Evolutionary conservation across 1,140 invertebrate genomes (phyloP).

Genomic region (Lordiphosa stackelbergi): DNA sequence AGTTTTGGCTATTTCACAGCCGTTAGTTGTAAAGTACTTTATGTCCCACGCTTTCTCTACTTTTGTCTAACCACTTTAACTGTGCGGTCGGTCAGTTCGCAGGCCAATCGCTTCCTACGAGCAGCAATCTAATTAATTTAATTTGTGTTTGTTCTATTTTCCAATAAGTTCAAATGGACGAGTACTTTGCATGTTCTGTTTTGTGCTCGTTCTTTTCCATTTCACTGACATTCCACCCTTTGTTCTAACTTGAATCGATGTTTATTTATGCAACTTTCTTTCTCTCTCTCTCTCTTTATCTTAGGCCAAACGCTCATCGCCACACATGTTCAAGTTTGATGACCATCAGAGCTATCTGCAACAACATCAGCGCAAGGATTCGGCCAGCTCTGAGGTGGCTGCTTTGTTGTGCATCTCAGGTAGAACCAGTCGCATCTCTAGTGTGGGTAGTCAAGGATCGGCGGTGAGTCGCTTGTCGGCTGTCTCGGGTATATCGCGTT

Average conservation of each 20-base stretch:
- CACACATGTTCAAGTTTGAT: constrained; percentile 79
- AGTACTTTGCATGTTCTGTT: too few species aligned
- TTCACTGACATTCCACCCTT: background rate
- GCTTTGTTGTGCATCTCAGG: constrained; percentile 89
- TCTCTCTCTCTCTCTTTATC: background rate
- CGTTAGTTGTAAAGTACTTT: too few species aligned
- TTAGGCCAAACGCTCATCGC: constrained; percentile 76
- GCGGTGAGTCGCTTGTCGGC: constrained; percentile 84
- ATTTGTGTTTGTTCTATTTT: too few species aligned
- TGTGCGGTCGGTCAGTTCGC: too few species aligned
- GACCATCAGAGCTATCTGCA: constrained; percentile 79
- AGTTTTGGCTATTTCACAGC: too few species aligned
- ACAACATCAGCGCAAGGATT: constrained; percentile 86
- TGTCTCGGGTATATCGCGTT: constrained; percentile 83
- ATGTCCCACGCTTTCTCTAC: too few species aligned
- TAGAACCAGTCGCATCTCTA: constrained; percentile 87
- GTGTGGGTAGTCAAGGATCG: constrained; percentile 84
- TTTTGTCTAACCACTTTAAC: too few species aligned
- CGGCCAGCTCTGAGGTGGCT: constrained; percentile 81
- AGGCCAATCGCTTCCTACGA: too few species aligned
- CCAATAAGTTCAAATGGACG: too few species aligned
- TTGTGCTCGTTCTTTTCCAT: background rate
- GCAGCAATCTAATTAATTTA: too few species aligned
- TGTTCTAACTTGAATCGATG: too few species aligned
- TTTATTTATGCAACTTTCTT: too few species aligned